These are phyloP conservation scores for Sebastes flavidus DNA, from an alignment of 2,797 vertebrate species.

Conservation along the genomic window DNA sequence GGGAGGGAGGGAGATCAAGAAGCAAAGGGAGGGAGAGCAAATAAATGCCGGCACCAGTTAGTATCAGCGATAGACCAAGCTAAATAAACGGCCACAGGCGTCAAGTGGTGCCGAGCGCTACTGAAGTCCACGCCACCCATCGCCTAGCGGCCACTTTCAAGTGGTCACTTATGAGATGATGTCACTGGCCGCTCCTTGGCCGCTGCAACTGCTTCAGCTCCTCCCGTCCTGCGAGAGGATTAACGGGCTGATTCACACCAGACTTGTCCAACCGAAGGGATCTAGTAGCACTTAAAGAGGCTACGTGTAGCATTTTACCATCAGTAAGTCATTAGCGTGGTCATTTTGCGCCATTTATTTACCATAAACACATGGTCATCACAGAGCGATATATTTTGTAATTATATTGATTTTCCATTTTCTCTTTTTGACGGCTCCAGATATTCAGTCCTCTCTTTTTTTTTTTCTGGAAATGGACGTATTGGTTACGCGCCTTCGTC, in stretches of 20 bases:
- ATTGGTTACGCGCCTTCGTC: background rate
- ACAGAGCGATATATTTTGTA: background rate
- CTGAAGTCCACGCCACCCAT: constrained; percentile 66
- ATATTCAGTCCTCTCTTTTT: background rate
- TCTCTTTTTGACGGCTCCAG: background rate
- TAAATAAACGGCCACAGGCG: constrained; percentile 69
- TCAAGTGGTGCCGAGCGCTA: constrained; percentile 61
- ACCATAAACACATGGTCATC: background rate
- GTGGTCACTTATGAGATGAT: constrained; percentile 70
- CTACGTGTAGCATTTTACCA: constrained; percentile 8
- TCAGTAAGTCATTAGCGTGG: background rate
- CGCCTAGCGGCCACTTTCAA: constrained; percentile 61
- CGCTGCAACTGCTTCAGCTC: constrained; percentile 29
- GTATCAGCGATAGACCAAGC: constrained; percentile 43
- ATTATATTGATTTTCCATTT: background rate
- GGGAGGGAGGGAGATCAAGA: constrained; percentile 10
- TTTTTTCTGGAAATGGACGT: background rate
- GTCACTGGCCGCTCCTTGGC: constrained; percentile 61
- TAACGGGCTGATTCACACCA: constrained; percentile 41
- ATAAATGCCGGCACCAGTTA: constrained; percentile 52
- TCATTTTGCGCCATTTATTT: background rate
- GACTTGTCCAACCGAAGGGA: constrained; percentile 23
- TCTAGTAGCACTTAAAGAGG: background rate
- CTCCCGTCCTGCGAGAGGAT: background rate
- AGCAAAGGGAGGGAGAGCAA: constrained; percentile 33